Conservation (phyloP, 1,140 invertebrate genomes). For the Dreissena polymorpha region DNA sequence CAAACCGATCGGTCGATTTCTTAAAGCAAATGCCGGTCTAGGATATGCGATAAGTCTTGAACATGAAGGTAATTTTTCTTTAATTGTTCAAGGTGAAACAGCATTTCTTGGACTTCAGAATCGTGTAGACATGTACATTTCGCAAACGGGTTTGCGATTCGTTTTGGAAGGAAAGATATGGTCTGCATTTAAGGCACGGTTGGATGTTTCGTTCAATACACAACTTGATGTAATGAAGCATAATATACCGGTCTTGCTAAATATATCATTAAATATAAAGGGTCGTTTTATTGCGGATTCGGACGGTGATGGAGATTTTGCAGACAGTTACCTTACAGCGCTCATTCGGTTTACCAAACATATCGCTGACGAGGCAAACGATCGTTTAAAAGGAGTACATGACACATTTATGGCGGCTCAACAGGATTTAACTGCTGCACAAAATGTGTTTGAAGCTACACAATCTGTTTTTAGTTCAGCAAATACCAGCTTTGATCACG, state of each 20-base stretch:
- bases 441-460: slow-evolving; percentile 34
- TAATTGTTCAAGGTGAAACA: background rate
- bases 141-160: background rate
- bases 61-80: background rate
- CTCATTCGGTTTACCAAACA: background rate
- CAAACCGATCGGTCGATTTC: background rate
- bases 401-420: slow-evolving; percentile 3
- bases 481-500: slow-evolving; percentile 30
- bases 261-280: background rate
- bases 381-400: slow-evolving; percentile 15
- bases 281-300: slow-evolving; percentile 26
- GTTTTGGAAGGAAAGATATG: slow-evolving; percentile 41
- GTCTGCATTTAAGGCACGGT: slow-evolving; percentile 28
- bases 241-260: too few relatives aligned
- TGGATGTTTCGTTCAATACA: slow-evolving; percentile 5
- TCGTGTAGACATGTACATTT: slow-evolving; percentile 14
- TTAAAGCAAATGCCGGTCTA: slow-evolving; percentile 15
- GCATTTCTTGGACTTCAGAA: slow-evolving; percentile 23
- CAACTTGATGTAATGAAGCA: background rate
- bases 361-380: slow-evolving; percentile 22
- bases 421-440: slow-evolving; percentile 11
- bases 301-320: slow-evolving; percentile 5
- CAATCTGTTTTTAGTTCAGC: background rate
- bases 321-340: slow-evolving; percentile 22
- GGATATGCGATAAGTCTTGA: slow-evolving; percentile 31